Percentiles rank a stretch among this genome's conserved stretches.
phyloP scores from a whole-genome alignment of 2,797 vertebrate genomes.

The Lepus oiostolus region DNA sequence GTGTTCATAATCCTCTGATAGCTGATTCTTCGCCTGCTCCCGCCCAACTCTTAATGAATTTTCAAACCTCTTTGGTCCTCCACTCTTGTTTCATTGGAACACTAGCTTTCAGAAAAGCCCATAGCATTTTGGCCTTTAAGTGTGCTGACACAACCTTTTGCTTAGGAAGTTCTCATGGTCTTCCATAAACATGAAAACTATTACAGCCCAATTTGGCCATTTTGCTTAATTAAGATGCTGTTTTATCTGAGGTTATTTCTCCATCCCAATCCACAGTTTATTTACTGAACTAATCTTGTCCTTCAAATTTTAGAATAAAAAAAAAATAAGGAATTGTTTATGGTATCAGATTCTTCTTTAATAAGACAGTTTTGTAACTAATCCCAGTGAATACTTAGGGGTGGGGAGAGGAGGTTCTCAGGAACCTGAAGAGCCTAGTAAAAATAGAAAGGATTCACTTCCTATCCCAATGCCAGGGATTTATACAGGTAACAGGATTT shows the following conservation, averaged over 20 bases:
- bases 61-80: background rate
- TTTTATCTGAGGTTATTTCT: background rate
- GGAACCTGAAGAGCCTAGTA: background rate
- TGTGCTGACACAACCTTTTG: background rate
- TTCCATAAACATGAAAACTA: background rate
- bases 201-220: background rate
- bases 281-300: background rate
- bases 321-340: background rate
- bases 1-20: background rate
- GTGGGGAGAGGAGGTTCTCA: background rate
- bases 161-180: background rate
- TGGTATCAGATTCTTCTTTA: constrained; percentile 8
- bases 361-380: constrained; percentile 32
- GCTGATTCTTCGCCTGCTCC: background rate
- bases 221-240: background rate
- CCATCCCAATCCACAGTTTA: background rate
- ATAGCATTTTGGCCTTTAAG: background rate
- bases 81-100: background rate
- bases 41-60: background rate
- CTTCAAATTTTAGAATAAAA: constrained; percentile 19
- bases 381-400: constrained; percentile 18
- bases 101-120: background rate
- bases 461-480: background rate
- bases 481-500: background rate
- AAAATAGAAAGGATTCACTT: background rate